These are phyloP conservation scores for Rhinella marina DNA, from an alignment of 2,797 vertebrate genomes.

Conservation along the genomic window DNA sequence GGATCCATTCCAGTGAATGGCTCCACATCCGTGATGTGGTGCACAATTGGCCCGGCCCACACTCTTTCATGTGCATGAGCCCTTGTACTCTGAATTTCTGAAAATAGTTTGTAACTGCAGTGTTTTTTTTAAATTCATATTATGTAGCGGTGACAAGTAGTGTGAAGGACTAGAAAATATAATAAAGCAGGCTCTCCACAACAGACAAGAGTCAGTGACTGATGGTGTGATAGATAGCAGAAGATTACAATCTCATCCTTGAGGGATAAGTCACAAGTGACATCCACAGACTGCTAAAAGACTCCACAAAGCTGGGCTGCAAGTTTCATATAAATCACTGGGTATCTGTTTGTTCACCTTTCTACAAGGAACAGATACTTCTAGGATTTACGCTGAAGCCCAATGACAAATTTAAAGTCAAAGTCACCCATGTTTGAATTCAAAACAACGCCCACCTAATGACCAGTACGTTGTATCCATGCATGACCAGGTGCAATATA, in stretches of 20 bases:
- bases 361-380: not conserved
- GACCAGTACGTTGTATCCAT: not conserved
- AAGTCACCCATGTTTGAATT: not conserved
- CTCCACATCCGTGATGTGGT: too few species aligned
- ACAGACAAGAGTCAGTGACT: not conserved
- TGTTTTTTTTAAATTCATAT: not conserved
- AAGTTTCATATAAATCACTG: not conserved
- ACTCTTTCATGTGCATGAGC: not conserved
- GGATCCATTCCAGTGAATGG: too few species aligned
- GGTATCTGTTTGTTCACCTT: not conserved
- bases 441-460: not conserved
- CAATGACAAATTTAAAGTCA: not conserved
- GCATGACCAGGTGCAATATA: not conserved
- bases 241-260: constrained; percentile 33
- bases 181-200: not conserved
- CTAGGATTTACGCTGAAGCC: not conserved
- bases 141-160: not conserved
- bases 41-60: too few species aligned
- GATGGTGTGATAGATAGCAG: not conserved
- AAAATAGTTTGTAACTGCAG: not conserved
- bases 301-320: not conserved
- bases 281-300: not conserved
- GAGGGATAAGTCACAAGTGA: not conserved
- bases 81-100: not conserved
- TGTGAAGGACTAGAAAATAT: not conserved